Evolutionary conservation across 2,888 invertebrate genomes (phyloP).

Genomic region (Scaptomyza reducta): DNA sequence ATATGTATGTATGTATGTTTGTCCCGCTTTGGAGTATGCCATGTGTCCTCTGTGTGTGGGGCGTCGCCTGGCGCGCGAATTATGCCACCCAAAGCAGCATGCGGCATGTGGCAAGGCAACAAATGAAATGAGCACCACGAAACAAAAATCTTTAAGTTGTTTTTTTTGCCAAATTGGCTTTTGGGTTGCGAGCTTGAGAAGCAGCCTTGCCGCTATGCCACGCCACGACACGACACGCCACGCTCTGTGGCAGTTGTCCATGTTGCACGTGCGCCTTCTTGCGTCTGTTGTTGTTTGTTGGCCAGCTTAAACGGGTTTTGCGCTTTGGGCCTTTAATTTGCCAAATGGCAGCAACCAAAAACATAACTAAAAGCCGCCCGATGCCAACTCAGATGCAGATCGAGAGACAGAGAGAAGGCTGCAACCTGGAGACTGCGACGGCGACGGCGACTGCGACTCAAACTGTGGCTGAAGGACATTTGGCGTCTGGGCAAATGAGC

Average conservation of each 20-base stretch:
- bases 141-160: conserved; percentile 44
- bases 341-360: conserved; percentile 57
- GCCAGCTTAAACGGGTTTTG: conserved; percentile 59
- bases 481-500: conserved; percentile 69
- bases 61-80: conserved; percentile 71
- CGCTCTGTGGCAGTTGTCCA: conserved; percentile 23
- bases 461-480: conserved; percentile 70
- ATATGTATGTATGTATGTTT: too few relatives aligned
- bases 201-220: conserved; percentile 47
- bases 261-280: conserved; percentile 65
- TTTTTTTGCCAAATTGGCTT: conserved; percentile 55
- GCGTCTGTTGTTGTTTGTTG: conserved; percentile 13
- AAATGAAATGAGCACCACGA: conserved; percentile 48
- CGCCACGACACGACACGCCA: not conserved
- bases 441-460: conserved; percentile 7
- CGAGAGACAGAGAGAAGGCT: conserved; percentile 16
- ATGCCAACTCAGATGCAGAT: conserved; percentile 9
- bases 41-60: conserved; percentile 45
- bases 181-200: conserved; percentile 46
- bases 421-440: too few relatives aligned
- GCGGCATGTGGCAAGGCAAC: conserved; percentile 27
- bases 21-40: conserved; percentile 18
- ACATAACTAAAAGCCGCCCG: conserved; percentile 45
- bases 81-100: conserved; percentile 63
- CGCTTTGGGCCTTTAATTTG: conserved; percentile 62